Evolutionary conservation across 2,888 invertebrate species (phyloP).

Genomic region (Lasioglossum malachurum): DNA sequence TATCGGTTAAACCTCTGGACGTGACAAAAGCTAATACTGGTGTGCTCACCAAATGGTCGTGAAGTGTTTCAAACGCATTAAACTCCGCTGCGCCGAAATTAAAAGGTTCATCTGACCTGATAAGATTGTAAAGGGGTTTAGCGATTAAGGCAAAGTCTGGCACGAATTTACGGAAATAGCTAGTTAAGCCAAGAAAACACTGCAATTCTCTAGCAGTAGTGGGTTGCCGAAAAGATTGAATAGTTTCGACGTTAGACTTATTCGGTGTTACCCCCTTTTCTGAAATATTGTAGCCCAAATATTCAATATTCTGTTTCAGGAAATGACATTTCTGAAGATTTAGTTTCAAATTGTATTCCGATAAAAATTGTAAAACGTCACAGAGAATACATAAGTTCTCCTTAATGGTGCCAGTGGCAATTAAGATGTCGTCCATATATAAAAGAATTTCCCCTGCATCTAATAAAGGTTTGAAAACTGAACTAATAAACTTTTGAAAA

Average conservation of each 20-base stretch:
- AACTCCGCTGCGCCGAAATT: conserved; percentile 8
- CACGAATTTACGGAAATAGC: conserved; percentile 47
- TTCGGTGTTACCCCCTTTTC: neutral
- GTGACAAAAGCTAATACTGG: conserved; percentile 26
- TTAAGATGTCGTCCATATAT: neutral
- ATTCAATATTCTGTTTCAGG: conserved; percentile 29
- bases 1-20: too few relatives aligned
- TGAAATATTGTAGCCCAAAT: conserved; percentile 4
- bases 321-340: conserved; percentile 12
- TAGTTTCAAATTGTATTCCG: neutral
- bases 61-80: conserved; percentile 20
- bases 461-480: neutral
- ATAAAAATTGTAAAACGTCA: neutral
- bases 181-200: neutral
- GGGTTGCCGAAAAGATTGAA: neutral
- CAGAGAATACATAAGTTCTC: neutral
- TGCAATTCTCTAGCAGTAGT: too few relatives aligned
- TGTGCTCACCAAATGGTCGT: neutral
- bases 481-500: conserved; percentile 1
- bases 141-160: conserved; percentile 38
- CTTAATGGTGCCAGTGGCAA: neutral
- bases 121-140: conserved; percentile 21
- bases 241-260: conserved; percentile 19
- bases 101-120: conserved; percentile 22
- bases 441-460: neutral